A percentile compares a stretch with the other conserved stretches of the same genome.
Evolutionary conservation across 2,113 vertebrate genomes (phyloP).

Genomic region (Grammomys dolichurus): DNA sequence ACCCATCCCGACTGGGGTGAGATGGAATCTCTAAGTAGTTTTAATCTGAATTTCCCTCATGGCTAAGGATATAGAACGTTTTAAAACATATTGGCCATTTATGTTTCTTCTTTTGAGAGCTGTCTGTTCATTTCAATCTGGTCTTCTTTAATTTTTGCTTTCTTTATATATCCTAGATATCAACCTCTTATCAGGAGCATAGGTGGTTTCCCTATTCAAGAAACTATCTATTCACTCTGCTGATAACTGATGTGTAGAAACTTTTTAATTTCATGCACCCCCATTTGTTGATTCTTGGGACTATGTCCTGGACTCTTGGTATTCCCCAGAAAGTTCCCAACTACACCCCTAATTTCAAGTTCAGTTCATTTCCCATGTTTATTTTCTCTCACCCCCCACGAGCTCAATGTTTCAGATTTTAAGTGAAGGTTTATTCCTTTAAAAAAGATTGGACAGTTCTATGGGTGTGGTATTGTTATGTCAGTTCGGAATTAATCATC

Average conservation of each 20-base stretch:
- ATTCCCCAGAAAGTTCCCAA: not conserved
- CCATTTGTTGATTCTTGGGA: not conserved
- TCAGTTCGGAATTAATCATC: not conserved
- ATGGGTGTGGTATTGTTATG: not conserved
- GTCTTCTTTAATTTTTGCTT: not conserved
- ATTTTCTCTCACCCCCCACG: not conserved
- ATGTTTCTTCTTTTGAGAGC: not conserved
- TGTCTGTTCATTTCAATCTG: not conserved
- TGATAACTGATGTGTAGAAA: not conserved
- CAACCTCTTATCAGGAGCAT: not conserved
- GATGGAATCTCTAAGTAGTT: not conserved
- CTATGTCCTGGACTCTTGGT: no score
- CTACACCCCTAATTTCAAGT: not conserved
- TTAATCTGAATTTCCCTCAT: not conserved
- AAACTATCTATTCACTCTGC: not conserved
- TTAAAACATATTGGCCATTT: not conserved
- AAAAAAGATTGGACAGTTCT: no score
- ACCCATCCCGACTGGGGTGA: not conserved
- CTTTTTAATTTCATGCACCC: not conserved
- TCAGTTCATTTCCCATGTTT: not conserved
- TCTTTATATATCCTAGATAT: not conserved
- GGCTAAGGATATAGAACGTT: not conserved
- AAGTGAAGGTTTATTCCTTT: not conserved
- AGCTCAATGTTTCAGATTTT: not conserved
- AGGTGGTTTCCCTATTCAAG: not conserved